These are phyloP conservation scores for Bombus haemorrhoidalis DNA, from an alignment of 1,140 invertebrate genomes.

Conservation along the genomic window DNA sequence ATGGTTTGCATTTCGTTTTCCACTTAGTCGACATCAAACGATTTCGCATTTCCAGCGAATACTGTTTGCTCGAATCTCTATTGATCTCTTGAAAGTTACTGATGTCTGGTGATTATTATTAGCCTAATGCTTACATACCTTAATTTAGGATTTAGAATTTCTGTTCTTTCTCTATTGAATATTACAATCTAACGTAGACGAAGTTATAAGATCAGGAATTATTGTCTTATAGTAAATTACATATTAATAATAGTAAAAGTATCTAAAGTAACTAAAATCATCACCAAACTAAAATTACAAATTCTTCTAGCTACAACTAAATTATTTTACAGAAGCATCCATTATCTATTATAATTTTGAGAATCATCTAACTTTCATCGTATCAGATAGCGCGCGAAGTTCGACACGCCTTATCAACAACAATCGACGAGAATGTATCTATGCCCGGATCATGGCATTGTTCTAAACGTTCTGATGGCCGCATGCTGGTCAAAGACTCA, in stretches of 20 bases:
- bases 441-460: slow-evolving; percentile 32
- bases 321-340: too few species aligned
- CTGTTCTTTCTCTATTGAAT: background rate
- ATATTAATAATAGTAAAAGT: too few species aligned
- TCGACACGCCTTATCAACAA: slow-evolving; percentile 49
- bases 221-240: too few species aligned
- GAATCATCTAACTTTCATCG: slow-evolving; percentile 13
- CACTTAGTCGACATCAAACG: background rate
- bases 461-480: slow-evolving; percentile 46
- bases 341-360: background rate
- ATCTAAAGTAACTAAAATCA: too few species aligned
- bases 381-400: slow-evolving; percentile 32
- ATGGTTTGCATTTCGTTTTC: background rate
- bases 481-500: slow-evolving; percentile 32
- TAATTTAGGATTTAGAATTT: background rate
- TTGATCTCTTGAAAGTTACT: background rate
- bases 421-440: slow-evolving; percentile 42
- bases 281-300: too few species aligned
- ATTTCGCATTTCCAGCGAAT: background rate
- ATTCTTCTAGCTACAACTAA: too few species aligned
- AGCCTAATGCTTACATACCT: too few species aligned
- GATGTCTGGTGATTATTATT: background rate
- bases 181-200: too few species aligned
- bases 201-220: too few species aligned
- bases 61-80: too few species aligned